These are phyloP conservation scores for Alloplasta piceator DNA, from an alignment of 2,888 invertebrate genomes.

Conservation along the genomic window DNA sequence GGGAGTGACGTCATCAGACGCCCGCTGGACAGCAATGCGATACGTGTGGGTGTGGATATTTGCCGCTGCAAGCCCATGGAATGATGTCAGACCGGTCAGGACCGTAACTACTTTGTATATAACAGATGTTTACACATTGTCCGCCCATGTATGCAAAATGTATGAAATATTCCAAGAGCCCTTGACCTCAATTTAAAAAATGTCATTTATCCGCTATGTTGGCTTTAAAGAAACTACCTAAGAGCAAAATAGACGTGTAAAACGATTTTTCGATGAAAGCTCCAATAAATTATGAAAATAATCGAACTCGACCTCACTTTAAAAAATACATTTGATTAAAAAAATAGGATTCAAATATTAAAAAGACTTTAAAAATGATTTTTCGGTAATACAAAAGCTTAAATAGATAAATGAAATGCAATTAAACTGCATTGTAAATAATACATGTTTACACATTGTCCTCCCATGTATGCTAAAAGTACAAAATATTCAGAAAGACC, in stretches of 20 bases:
- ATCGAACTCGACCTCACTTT: neutral
- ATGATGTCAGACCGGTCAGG: constrained; percentile 70
- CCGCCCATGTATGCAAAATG: neutral
- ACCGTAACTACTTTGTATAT: constrained; percentile 62
- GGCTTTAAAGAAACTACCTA: neutral
- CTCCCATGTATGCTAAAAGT: neutral
- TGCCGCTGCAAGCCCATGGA: constrained; percentile 56
- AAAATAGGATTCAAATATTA: too few species aligned
- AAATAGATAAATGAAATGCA: too few species aligned
- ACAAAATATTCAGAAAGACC: neutral
- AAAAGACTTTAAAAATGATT: too few species aligned
- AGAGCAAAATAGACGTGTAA: neutral
- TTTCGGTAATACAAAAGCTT: too few species aligned
- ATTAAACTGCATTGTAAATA: constrained; percentile 49
- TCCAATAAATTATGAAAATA: neutral
- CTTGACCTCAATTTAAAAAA: constrained; percentile 5
- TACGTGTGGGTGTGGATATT: constrained; percentile 67
- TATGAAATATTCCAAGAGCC: neutral
- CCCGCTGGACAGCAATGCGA: constrained; percentile 57
- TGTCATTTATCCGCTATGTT: neutral
- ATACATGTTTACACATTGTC: constrained; percentile 4
- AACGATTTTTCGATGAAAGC: neutral
- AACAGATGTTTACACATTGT: constrained; percentile 8
- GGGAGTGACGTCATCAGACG: constrained; percentile 66
- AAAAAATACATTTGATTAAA: too few species aligned